Conservation (phyloP, 2,888 invertebrate genomes). For the Crioceris asparagi region DNA sequence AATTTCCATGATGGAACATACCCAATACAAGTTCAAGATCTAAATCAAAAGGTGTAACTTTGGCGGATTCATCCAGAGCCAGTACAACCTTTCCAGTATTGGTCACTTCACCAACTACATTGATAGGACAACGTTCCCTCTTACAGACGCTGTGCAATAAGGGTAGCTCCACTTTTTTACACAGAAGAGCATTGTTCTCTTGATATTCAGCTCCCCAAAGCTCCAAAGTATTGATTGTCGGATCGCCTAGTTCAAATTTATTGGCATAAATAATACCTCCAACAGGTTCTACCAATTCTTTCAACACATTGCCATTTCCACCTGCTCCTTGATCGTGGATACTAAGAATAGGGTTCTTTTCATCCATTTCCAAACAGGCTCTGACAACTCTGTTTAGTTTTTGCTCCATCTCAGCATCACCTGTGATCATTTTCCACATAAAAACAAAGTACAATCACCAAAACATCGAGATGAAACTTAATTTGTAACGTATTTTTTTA, state of each 20-base stretch:
- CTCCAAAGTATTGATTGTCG: slow-evolving; percentile 85
- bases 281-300: slow-evolving; percentile 90
- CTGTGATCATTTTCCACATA: too few species aligned
- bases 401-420: slow-evolving; percentile 98
- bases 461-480: background rate
- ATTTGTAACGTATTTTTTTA: background rate
- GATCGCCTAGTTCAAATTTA: slow-evolving; percentile 85
- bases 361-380: slow-evolving; percentile 76
- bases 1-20: slow-evolving; percentile 9
- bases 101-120: slow-evolving; percentile 86
- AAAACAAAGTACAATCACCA: slow-evolving; percentile 17
- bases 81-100: slow-evolving; percentile 60
- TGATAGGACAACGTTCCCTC: slow-evolving; percentile 81
- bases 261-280: slow-evolving; percentile 85
- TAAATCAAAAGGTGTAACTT: slow-evolving; percentile 70
- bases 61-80: slow-evolving; percentile 55
- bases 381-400: slow-evolving; percentile 89
- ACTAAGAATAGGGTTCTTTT: slow-evolving; percentile 79
- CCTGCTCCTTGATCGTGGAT: slow-evolving; percentile 99
- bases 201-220: slow-evolving; percentile 99
- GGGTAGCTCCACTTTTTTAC: slow-evolving; percentile 52
- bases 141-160: slow-evolving; percentile 25
- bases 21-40: slow-evolving; percentile 83
- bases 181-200: slow-evolving; percentile 86
- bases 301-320: slow-evolving; percentile 95